Evolutionary conservation across 2,113 vertebrate species (phyloP).

Genomic region (Austrofundulus limnaeus): DNA sequence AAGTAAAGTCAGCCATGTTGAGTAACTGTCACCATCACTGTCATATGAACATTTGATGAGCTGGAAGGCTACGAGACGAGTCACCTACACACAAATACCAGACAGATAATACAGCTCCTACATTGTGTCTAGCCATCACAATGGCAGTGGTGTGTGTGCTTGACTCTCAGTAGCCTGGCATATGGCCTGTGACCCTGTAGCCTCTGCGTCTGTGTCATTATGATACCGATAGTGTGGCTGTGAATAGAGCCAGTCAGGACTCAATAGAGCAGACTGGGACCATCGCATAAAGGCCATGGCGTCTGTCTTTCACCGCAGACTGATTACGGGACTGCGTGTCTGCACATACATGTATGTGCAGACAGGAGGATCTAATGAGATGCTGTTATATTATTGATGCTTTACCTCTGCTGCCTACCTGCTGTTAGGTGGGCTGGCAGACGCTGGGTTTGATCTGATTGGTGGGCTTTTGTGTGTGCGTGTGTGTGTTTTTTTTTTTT

Average conservation of each 20-base stretch:
- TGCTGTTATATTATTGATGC: constrained; percentile 82
- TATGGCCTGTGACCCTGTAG: constrained; percentile 72
- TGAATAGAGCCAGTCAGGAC: constrained; percentile 64
- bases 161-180: constrained; percentile 63
- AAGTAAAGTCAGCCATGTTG: constrained; percentile 18
- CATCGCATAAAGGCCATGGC: constrained; percentile 57
- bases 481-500: too few species aligned
- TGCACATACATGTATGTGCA: constrained; percentile 48
- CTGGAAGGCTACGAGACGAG: constrained; percentile 26
- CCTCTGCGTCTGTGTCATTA: constrained; percentile 64
- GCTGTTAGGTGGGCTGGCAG: constrained; percentile 71
- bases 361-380: constrained; percentile 70
- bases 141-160: constrained; percentile 59
- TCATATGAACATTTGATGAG: constrained; percentile 56
- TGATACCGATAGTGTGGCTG: constrained; percentile 64
- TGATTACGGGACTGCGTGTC: constrained; percentile 61
- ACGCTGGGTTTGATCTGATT: neutral
- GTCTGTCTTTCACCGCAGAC: constrained; percentile 69
- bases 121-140: constrained; percentile 67
- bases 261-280: constrained; percentile 61
- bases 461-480: constrained; percentile 16
- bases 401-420: constrained; percentile 70
- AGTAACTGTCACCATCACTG: constrained; percentile 26
- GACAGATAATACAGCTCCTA: constrained; percentile 55
- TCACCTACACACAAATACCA: constrained; percentile 62